A percentile compares a stretch with the other conserved stretches of the same genome.
phyloP scores from a whole-genome alignment of 2,113 vertebrate species.

The Poeciliopsis turrubarensis region DNA sequence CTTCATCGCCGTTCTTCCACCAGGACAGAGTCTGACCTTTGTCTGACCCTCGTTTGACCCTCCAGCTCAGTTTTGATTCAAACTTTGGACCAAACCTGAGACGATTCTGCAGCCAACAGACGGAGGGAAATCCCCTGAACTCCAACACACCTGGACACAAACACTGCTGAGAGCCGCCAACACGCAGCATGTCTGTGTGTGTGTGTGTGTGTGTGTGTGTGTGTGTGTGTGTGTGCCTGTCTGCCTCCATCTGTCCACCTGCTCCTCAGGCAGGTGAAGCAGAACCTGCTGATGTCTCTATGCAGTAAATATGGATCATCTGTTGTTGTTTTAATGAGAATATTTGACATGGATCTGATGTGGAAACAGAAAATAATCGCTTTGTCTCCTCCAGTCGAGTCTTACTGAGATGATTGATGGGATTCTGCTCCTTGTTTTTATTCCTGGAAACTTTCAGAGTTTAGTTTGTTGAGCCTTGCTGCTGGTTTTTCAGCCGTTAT shows the following conservation, averaged over 20 bases:
- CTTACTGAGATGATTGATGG: background rate
- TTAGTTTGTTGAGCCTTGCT: background rate
- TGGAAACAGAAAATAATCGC: no score
- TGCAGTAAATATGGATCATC: no score
- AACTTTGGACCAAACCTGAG: slow-evolving; percentile 26
- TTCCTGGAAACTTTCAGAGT: background rate
- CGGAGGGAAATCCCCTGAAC: slow-evolving; percentile 55
- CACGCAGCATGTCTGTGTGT: background rate
- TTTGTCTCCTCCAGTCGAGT: background rate
- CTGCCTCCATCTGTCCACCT: slow-evolving; percentile 57
- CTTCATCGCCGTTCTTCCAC: background rate
- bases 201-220: slow-evolving; percentile 35
- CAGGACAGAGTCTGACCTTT: background rate
- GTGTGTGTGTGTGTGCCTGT: slow-evolving; percentile 14
- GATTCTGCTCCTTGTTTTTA: background rate
- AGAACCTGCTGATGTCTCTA: background rate
- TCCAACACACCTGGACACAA: slow-evolving; percentile 27
- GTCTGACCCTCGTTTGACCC: background rate
- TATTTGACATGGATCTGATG: no score
- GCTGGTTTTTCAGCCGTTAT: background rate
- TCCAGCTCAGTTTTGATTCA: slow-evolving; percentile 10
- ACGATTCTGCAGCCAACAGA: slow-evolving; percentile 20
- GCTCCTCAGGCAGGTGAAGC: slow-evolving; percentile 20
- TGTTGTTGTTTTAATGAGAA: no score
- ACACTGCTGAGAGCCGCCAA: background rate